Conservation (phyloP, 2,113 vertebrate species). For the Serilophus lunatus region DNA sequence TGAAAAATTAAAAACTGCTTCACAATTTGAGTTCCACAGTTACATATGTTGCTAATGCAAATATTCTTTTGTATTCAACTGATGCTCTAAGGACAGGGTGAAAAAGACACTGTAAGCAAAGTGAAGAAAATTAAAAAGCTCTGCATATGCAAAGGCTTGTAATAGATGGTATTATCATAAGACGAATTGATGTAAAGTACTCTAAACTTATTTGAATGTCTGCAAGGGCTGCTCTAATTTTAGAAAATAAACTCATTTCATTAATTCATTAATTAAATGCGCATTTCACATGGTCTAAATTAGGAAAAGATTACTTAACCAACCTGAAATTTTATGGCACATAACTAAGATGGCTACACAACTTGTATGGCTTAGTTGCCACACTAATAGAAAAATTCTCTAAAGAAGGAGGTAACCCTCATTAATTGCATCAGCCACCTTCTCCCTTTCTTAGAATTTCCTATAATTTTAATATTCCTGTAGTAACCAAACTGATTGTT, state of each 20-base stretch:
- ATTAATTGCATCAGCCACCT: not conserved
- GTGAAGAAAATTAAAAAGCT: not conserved
- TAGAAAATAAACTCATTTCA: not conserved
- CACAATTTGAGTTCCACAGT: not conserved
- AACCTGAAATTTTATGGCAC: not conserved
- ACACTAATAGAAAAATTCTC: not conserved
- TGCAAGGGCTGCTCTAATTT: not conserved
- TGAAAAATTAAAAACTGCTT: not conserved
- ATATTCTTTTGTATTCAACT: not conserved
- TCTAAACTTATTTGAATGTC: not conserved
- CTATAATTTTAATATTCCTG: not conserved
- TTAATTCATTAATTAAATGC: not conserved
- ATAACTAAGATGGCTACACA: not conserved
- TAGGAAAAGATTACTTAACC: not conserved
- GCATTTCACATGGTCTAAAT: not conserved
- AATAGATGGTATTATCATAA: not conserved
- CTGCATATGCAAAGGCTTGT: not conserved
- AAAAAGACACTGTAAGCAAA: not conserved
- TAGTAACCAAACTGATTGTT: not conserved
- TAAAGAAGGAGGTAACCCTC: not conserved
- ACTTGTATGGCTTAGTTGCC: not conserved
- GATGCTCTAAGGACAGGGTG: not conserved
- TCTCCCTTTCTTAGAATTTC: not conserved
- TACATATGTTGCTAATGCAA: not conserved
- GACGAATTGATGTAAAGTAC: not conserved